A percentile compares a stretch with the other conserved stretches of the same genome.
Evolutionary conservation across 2,797 vertebrate genomes (phyloP).

Genomic region (Myotis planiceps): DNA sequence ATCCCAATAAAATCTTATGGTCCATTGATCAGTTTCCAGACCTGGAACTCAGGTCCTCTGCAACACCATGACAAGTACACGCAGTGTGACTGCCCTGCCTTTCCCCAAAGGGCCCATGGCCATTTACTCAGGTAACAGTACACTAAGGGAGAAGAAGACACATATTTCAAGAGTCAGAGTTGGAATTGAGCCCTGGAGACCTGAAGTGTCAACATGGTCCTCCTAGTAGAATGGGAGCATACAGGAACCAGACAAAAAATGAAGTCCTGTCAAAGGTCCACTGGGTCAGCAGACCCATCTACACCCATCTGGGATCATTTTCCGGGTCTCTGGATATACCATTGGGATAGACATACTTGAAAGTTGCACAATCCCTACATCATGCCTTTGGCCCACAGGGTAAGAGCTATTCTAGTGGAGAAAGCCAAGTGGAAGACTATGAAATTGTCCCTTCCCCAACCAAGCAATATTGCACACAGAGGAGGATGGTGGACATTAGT

Average conservation of each 20-base stretch:
- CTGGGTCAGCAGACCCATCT: not conserved
- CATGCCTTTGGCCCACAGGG: not conserved
- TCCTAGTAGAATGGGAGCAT: not conserved
- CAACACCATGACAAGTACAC: not conserved
- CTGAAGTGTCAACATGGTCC: not conserved
- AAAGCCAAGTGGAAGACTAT: not conserved
- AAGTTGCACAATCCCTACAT: not conserved
- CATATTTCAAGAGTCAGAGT: not conserved
- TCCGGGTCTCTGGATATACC: not conserved
- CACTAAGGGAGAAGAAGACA: not conserved
- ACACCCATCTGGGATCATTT: not conserved
- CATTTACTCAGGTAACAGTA: not conserved
- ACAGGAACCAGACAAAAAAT: not conserved
- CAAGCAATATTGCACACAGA: not conserved
- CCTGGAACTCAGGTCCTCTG: not conserved
- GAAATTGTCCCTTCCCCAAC: not conserved
- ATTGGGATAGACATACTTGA: not conserved
- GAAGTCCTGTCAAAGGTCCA: not conserved
- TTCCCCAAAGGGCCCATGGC: not conserved
- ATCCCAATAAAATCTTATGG: not conserved
- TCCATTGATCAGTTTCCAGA: not conserved
- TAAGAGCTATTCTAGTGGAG: not conserved
- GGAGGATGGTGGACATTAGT: not conserved
- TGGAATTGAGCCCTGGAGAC: not conserved
- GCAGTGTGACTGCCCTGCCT: not conserved